Conservation (phyloP, 2,888 invertebrate species). For the Caenorhabditis sinica region DNA sequence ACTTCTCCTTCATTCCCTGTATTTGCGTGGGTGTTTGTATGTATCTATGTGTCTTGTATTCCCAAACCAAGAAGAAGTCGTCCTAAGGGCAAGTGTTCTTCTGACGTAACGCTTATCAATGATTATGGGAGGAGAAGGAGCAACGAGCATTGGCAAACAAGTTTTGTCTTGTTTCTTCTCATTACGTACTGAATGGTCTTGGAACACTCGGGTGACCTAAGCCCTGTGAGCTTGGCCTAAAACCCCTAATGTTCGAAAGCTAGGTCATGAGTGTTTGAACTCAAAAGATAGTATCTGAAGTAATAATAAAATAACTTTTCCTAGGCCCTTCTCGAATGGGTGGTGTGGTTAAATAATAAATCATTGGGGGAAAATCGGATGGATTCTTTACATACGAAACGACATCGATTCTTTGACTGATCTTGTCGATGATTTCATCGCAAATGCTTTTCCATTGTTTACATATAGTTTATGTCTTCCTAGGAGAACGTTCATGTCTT, state of each 20-base stretch:
- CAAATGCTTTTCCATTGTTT: conserved; percentile 1
- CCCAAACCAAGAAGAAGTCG: neutral
- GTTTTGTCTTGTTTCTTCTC: conserved; percentile 18
- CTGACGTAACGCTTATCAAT: conserved; percentile 58
- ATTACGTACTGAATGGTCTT: conserved; percentile 46
- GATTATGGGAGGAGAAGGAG: conserved; percentile 22
- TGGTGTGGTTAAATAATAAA: too few relatives aligned
- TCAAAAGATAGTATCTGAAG: too few relatives aligned
- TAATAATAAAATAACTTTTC: too few relatives aligned
- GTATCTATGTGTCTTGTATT: conserved; percentile 22
- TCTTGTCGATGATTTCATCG: neutral
- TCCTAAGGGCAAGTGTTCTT: conserved; percentile 20
- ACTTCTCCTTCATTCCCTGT: too few relatives aligned
- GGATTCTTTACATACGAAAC: neutral
- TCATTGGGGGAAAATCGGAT: too few relatives aligned
- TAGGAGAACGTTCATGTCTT: neutral
- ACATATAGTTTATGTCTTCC: neutral
- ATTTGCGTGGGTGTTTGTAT: neutral
- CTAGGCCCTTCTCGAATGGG: too few relatives aligned
- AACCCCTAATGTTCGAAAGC: too few relatives aligned
- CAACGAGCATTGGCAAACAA: conserved; percentile 59
- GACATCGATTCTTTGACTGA: neutral
- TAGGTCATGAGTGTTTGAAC: too few relatives aligned
- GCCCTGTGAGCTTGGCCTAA: too few relatives aligned
- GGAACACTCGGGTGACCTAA: neutral